These are phyloP conservation scores for Poeciliopsis occidentalis DNA, from an alignment of 2,113 vertebrate genomes.

Conservation along the genomic window DNA sequence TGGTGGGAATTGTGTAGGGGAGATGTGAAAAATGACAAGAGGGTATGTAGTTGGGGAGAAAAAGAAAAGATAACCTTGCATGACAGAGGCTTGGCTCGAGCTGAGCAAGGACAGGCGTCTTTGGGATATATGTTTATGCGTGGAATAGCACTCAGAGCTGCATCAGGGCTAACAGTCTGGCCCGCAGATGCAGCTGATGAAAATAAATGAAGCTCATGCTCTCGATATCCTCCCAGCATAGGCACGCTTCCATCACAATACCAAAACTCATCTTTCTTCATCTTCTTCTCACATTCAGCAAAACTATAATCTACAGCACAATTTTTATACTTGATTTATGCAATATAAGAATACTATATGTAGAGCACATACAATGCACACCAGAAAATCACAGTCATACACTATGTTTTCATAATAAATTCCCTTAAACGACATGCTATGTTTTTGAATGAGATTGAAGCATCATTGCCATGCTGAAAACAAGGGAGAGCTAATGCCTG, in stretches of 20 bases:
- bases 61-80: slow-evolving; percentile 61
- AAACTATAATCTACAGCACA: slow-evolving; percentile 31
- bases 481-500: slow-evolving; percentile 56
- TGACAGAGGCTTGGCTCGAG: slow-evolving; percentile 57
- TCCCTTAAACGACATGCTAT: neutral
- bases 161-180: slow-evolving; percentile 61
- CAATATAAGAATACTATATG: slow-evolving; percentile 12
- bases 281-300: slow-evolving; percentile 22
- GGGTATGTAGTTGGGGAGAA: slow-evolving; percentile 33
- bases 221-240: slow-evolving; percentile 34
- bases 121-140: slow-evolving; percentile 64
- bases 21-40: slow-evolving; percentile 55
- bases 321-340: slow-evolving; percentile 31
- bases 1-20: slow-evolving; percentile 54
- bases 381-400: neutral
- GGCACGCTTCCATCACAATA: slow-evolving; percentile 49
- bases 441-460: slow-evolving; percentile 60
- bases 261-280: slow-evolving; percentile 45
- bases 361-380: neutral
- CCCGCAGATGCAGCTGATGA: slow-evolving; percentile 64
- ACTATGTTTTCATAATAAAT: slow-evolving; percentile 1
- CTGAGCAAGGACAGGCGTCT: slow-evolving; percentile 63
- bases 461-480: slow-evolving; percentile 55
- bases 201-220: slow-evolving; percentile 72
- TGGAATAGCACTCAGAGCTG: slow-evolving; percentile 55